Conservation (phyloP, 2,888 invertebrate species). For the Callimorpha dominula region DNA sequence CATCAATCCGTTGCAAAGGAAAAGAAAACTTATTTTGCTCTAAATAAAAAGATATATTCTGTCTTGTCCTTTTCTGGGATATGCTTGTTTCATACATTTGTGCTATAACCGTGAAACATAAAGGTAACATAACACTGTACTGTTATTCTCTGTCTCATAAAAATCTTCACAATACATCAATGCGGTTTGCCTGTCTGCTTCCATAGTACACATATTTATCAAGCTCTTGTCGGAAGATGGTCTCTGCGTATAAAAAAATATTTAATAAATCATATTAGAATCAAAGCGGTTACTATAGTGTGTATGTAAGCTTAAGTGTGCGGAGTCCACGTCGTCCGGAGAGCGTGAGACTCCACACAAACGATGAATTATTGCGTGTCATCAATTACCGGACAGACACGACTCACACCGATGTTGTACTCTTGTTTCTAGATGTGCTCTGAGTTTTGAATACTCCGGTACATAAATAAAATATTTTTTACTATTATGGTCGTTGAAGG, state of each 20-base stretch:
- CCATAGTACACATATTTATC: neutral
- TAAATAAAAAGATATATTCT: slow-evolving; percentile 51
- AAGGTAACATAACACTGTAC: slow-evolving; percentile 9
- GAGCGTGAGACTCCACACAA: slow-evolving; percentile 81
- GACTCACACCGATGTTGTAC: slow-evolving; percentile 53
- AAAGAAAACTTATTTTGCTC: slow-evolving; percentile 48
- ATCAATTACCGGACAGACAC: slow-evolving; percentile 82
- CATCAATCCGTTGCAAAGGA: slow-evolving; percentile 42
- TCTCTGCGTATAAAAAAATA: neutral
- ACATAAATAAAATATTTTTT: no score
- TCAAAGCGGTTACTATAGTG: neutral
- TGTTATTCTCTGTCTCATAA: neutral
- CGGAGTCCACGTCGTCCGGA: slow-evolving; percentile 39
- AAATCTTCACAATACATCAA: neutral
- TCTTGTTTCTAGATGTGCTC: slow-evolving; percentile 41
- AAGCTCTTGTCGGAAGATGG: neutral
- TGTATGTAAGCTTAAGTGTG: slow-evolving; percentile 44
- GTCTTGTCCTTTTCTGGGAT: slow-evolving; percentile 44
- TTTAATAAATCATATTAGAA: neutral
- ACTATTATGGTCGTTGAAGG: no score
- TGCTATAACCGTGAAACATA: slow-evolving; percentile 18
- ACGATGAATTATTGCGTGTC: slow-evolving; percentile 83
- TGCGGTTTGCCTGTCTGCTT: neutral
- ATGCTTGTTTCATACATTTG: slow-evolving; percentile 31
- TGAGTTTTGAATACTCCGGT: neutral